A percentile compares a stretch with the other conserved stretches of the same genome.
Evolutionary conservation across 2,113 vertebrate genomes (phyloP).

Genomic region (Ondatra zibethicus): DNA sequence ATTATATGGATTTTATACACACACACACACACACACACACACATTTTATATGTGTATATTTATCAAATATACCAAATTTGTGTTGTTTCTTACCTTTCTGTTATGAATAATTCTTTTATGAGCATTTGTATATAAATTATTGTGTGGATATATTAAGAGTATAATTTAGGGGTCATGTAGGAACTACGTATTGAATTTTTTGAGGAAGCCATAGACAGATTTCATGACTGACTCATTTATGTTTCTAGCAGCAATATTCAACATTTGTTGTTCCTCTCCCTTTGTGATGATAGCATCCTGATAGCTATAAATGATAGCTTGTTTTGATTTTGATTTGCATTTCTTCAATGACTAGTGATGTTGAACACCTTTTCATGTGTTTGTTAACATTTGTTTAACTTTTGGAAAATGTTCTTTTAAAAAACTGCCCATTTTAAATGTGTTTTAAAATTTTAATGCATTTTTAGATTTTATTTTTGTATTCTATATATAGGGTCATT

Average conservation of each 20-base stretch:
- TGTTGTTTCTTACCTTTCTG: background rate
- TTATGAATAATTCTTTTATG: background rate
- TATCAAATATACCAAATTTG: background rate
- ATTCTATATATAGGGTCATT: background rate
- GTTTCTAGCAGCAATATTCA: background rate
- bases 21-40: background rate
- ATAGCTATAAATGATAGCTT: background rate
- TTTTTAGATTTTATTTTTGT: background rate
- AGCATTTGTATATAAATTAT: background rate
- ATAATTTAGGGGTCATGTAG: background rate
- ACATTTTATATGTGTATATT: background rate
- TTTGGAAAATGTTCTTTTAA: constrained; percentile 15
- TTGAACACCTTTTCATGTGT: background rate
- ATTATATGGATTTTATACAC: background rate
- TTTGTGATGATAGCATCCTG: background rate
- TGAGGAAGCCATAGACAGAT: background rate
- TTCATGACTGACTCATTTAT: background rate
- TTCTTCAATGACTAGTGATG: background rate
- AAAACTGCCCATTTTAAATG: background rate
- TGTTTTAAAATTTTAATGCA: background rate
- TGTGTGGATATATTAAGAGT: background rate
- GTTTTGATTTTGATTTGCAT: constrained; percentile 8
- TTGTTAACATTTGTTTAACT: background rate
- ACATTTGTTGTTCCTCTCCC: background rate
- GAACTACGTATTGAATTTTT: background rate